Conservation (phyloP, 2,888 invertebrate species). For the Trilocha varians region DNA sequence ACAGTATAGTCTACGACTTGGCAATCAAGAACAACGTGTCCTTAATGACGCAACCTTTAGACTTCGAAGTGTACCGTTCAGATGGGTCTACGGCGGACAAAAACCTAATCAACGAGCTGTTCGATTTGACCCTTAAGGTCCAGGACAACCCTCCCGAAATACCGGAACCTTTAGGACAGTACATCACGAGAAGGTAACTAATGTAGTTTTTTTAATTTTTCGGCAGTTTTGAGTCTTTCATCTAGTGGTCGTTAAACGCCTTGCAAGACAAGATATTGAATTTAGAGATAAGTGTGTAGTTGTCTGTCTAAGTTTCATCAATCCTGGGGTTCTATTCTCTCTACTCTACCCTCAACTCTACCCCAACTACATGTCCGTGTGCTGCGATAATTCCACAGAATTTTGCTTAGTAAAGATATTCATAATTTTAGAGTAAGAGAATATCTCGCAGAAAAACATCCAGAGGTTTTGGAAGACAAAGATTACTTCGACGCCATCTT, state of each 20-base stretch:
- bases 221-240: too few relatives aligned
- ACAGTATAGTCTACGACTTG: constrained; percentile 26
- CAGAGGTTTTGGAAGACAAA: constrained; percentile 21
- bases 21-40: constrained; percentile 23
- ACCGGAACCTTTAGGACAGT: constrained; percentile 17
- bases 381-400: too few relatives aligned
- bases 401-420: too few relatives aligned
- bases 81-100: constrained; percentile 16
- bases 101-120: constrained; percentile 18
- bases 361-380: too few relatives aligned
- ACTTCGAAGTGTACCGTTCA: constrained; percentile 16
- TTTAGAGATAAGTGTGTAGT: too few relatives aligned
- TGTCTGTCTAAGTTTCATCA: too few relatives aligned
- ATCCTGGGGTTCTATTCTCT: too few relatives aligned
- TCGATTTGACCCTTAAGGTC: constrained; percentile 12
- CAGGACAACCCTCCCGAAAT: constrained; percentile 10
- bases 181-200: constrained; percentile 21
- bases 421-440: constrained; percentile 31
- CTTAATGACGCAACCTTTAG: constrained; percentile 18
- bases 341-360: too few relatives aligned
- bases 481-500: constrained; percentile 32
- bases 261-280: too few relatives aligned
- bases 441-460: constrained; percentile 26
- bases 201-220: not conserved
- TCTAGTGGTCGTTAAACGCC: too few relatives aligned